Evolutionary conservation across 2,797 vertebrate species (phyloP).

Genomic region (Amblyopsis hoosieri): DNA sequence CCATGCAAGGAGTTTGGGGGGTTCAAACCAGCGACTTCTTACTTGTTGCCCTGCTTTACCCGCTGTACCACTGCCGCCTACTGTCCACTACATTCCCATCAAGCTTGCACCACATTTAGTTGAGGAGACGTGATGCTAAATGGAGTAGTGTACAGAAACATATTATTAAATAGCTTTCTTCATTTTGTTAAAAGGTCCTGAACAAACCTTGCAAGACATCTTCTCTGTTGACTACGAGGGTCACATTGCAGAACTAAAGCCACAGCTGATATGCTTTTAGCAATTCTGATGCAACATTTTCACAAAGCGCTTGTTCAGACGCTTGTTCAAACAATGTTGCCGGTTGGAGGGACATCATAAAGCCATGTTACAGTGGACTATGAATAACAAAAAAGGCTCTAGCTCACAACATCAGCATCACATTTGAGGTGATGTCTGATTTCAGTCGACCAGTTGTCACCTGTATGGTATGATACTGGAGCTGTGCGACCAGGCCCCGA

Average conservation of each 20-base stretch:
- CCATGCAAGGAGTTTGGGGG: too few relatives aligned
- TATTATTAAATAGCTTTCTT: neutral
- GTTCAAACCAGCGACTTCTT: too few relatives aligned
- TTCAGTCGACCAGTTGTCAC: neutral
- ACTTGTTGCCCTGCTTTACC: too few relatives aligned
- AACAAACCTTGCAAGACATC: conserved; percentile 9
- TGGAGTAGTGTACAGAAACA: conserved; percentile 3
- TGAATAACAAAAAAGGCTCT: conserved; percentile 5
- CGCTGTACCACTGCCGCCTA: too few relatives aligned
- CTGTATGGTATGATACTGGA: neutral
- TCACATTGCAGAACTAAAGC: conserved; percentile 7
- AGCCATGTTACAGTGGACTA: neutral
- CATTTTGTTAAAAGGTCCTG: conserved; percentile 1
- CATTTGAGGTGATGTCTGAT: neutral
- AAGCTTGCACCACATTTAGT: conserved; percentile 1
- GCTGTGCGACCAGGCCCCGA: neutral
- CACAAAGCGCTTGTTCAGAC: conserved; percentile 17
- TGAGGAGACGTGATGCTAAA: neutral
- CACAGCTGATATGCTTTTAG: neutral
- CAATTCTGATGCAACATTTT: conserved; percentile 3
- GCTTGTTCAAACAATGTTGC: conserved; percentile 15
- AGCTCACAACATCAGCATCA: neutral
- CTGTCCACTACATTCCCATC: conserved; percentile 6
- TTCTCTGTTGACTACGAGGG: neutral
- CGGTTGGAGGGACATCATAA: conserved; percentile 13